A percentile compares a stretch with the other conserved stretches of the same genome.
These are phyloP conservation scores for Panagrolaimus sp. DNA, from an alignment of 1,140 invertebrate genomes.

Conservation along the genomic window DNA sequence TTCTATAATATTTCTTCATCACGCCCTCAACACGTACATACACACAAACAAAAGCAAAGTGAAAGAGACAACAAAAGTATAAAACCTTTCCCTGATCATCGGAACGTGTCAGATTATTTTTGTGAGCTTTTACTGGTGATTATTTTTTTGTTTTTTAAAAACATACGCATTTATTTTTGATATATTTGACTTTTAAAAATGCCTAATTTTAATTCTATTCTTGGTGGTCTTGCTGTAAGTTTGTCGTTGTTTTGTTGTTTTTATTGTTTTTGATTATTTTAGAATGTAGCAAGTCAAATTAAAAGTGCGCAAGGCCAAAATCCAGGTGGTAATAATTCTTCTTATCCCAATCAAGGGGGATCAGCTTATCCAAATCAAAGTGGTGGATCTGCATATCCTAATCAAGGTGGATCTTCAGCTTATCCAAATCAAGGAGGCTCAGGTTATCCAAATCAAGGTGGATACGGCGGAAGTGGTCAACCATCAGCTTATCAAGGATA, in stretches of 20 bases:
- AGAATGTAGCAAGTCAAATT: conserved; percentile 11
- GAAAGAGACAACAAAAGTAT: conserved; percentile 7
- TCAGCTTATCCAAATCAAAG: background rate
- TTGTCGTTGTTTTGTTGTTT: background rate
- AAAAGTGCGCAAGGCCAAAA: conserved; percentile 2
- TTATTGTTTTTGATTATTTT: background rate
- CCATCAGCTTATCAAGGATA: too few species aligned
- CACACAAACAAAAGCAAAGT: background rate
- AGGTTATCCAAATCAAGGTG: conserved; percentile 2
- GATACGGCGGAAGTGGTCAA: background rate
- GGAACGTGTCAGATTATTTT: too few species aligned
- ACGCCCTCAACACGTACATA: too few species aligned
- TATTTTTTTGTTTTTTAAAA: background rate
- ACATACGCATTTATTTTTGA: background rate
- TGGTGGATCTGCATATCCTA: background rate
- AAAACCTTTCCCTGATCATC: background rate
- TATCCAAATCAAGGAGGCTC: conserved; percentile 7
- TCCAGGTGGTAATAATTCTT: too few species aligned
- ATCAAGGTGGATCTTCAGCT: background rate
- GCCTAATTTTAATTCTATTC: conserved; percentile 13
- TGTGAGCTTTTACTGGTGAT: too few species aligned
- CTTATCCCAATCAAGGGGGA: background rate
- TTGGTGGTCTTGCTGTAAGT: conserved; percentile 12
- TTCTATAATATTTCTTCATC: too few species aligned
- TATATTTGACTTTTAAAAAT: background rate